Conservation (phyloP, 2,888 invertebrate species). For the Andrena praecox region DNA sequence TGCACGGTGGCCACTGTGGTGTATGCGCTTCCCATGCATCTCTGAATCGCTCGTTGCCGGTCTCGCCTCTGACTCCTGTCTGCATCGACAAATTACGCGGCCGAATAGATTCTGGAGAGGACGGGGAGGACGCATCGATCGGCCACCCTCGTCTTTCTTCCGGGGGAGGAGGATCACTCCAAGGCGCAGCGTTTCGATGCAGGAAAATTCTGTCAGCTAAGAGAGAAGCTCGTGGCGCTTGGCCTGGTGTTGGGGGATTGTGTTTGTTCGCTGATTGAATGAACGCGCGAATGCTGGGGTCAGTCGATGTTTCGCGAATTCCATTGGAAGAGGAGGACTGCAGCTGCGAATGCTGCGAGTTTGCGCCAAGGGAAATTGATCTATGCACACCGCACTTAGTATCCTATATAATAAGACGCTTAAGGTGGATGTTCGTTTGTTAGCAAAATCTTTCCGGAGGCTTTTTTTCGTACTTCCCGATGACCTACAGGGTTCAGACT, state of each 20-base stretch:
- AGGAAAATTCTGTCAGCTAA: background rate
- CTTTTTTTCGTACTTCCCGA: too few species aligned
- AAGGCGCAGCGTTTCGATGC: background rate
- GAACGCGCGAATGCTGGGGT: too few species aligned
- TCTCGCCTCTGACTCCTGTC: constrained; percentile 58
- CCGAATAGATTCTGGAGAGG: constrained; percentile 43
- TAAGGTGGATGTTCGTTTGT: too few species aligned
- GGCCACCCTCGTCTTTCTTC: constrained; percentile 18
- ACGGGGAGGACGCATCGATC: constrained; percentile 50
- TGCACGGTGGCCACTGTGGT: constrained; percentile 55
- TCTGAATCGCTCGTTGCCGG: constrained; percentile 50
- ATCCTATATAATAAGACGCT: too few species aligned
- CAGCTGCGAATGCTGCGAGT: too few species aligned
- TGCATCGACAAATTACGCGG: constrained; percentile 59
- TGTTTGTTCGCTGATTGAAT: too few species aligned
- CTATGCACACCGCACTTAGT: background rate
- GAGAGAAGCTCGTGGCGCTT: background rate
- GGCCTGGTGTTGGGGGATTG: too few species aligned
- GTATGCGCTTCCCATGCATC: constrained; percentile 60
- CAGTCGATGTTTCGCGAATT: too few species aligned
- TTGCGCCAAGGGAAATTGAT: background rate
- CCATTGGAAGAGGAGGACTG: too few species aligned
- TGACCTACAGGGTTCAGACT: too few species aligned
- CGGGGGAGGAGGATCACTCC: too few species aligned
- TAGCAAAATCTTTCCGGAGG: too few species aligned